phyloP scores from a whole-genome alignment of 2,888 invertebrate genomes.

The Clusia tigrina region DNA sequence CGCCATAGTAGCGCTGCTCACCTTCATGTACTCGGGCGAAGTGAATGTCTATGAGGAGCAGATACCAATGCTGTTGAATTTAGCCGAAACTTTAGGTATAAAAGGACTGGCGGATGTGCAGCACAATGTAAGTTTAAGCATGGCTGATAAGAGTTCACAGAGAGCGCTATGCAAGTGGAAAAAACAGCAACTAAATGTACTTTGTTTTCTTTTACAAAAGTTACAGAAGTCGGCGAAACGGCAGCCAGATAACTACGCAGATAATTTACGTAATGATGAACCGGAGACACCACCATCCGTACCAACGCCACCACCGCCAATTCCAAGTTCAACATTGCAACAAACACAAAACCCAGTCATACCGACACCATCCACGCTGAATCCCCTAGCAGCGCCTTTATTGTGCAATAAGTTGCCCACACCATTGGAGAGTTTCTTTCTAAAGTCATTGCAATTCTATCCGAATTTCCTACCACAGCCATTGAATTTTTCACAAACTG shows the following conservation, averaged over 20 bases:
- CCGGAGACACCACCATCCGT: slow-evolving; percentile 31
- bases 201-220: slow-evolving; percentile 20
- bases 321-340: slow-evolving; percentile 37
- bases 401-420: slow-evolving; percentile 53
- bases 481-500: slow-evolving; percentile 64
- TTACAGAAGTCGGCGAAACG: slow-evolving; percentile 34
- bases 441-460: slow-evolving; percentile 63
- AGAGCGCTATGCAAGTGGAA: not conserved
- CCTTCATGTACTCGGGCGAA: slow-evolving; percentile 89
- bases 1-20: slow-evolving; percentile 73
- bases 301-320: slow-evolving; percentile 30
- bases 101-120: slow-evolving; percentile 80
- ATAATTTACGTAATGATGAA: slow-evolving; percentile 37
- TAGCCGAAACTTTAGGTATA: slow-evolving; percentile 82
- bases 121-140: slow-evolving; percentile 76
- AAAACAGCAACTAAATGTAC: not conserved
- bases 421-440: slow-evolving; percentile 62
- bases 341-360: slow-evolving; percentile 29
- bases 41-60: slow-evolving; percentile 84
- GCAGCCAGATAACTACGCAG: slow-evolving; percentile 32
- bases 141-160: no score
- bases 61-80: slow-evolving; percentile 77
- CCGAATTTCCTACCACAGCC: slow-evolving; percentile 63
- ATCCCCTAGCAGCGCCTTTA: slow-evolving; percentile 32
- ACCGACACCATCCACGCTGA: slow-evolving; percentile 23